Conservation (phyloP, 2,113 vertebrate species). For the Sinocyclocheilus grahami region DNA sequence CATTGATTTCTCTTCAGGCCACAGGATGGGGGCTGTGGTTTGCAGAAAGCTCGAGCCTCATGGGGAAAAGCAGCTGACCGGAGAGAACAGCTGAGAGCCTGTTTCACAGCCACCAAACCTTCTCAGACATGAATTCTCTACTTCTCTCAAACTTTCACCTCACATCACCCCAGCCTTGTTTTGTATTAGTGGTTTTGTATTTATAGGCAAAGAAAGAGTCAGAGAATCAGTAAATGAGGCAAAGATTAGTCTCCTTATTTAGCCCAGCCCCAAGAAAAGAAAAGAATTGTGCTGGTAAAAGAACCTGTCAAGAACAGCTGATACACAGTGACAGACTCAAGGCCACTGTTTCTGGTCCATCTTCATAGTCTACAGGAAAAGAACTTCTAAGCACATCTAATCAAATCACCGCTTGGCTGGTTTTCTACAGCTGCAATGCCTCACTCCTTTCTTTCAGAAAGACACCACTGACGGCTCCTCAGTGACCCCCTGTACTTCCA, state of each 20-base stretch:
- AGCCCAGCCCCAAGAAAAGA: conserved; percentile 41
- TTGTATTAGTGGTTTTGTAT: neutral
- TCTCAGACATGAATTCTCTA: conserved; percentile 24
- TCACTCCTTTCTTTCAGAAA: conserved; percentile 6
- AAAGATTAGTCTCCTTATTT: conserved; percentile 52
- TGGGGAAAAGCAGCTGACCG: conserved; percentile 43
- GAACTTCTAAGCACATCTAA: conserved; percentile 37
- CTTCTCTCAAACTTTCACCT: conserved; percentile 9
- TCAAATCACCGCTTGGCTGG: neutral
- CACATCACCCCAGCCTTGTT: neutral
- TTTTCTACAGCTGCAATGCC: neutral
- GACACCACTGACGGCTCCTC: conserved; percentile 21
- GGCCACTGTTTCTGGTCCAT: conserved; percentile 22
- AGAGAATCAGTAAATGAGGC: neutral
- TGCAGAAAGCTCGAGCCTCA: conserved; percentile 7
- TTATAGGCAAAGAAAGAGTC: conserved; percentile 13
- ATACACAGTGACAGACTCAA: conserved; percentile 39
- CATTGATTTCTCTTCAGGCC: conserved; percentile 36
- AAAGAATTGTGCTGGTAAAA: conserved; percentile 30
- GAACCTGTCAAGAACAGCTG: conserved; percentile 51
- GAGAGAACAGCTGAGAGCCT: conserved; percentile 51
- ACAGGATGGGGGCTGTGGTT: conserved; percentile 30
- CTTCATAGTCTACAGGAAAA: conserved; percentile 18
- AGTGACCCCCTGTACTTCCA: conserved; percentile 10
- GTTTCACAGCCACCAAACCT: conserved; percentile 8